Evolutionary conservation across 1,140 invertebrate species (phyloP), one percentile per base, ranked within the genome.

Genomic region (Orchestia grillus): DNA sequence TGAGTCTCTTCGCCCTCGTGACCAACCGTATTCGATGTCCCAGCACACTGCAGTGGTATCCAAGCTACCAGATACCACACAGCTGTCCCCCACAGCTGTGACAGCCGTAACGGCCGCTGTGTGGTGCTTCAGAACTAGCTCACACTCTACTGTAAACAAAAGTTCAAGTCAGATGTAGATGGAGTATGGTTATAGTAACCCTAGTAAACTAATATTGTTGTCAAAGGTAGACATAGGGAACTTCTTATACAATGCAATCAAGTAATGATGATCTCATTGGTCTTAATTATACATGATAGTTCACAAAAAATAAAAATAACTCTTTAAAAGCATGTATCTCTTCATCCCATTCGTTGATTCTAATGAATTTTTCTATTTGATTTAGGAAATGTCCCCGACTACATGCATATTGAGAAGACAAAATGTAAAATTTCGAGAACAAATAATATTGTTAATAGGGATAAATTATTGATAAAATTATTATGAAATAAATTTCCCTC

Each of bases 21-120:
- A 42, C 88, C 40, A 15, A 94, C 92, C 92, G 92, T 94, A 94
- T 28, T 44, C 36, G 44, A 94, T 4, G 92, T 94, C 92, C 92
- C 92, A 94, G 92, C 92, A 94, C 36, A 94, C 43, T 19, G 92
- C 92, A 4, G 43, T 28, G 11, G 41, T 15, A 44, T 94, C 92
- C 36, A 94, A 40, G 36, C 92, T 94, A 44, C 92, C 92, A 11
- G 92, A 94, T n/a, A 94, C 44, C 36, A 94, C 43, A 40, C 23
- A 40, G 43, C 92, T 40, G 44, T 47, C 92, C 28, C 36, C 44
- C 44, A 94, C 23, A 1, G 44, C 43, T 0, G 92, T n/a, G 43
- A 94, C 43, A 19, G 92, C 92, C 40, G 92, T 47, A 40, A 94
- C 92, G 19, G 92, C 92, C 4, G 92, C 44, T 44, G 92, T 94